A percentile compares a stretch with the other conserved stretches of the same genome.
phyloP scores from a whole-genome alignment of 2,888 invertebrate genomes.

The Neoitamus cyanurus region DNA sequence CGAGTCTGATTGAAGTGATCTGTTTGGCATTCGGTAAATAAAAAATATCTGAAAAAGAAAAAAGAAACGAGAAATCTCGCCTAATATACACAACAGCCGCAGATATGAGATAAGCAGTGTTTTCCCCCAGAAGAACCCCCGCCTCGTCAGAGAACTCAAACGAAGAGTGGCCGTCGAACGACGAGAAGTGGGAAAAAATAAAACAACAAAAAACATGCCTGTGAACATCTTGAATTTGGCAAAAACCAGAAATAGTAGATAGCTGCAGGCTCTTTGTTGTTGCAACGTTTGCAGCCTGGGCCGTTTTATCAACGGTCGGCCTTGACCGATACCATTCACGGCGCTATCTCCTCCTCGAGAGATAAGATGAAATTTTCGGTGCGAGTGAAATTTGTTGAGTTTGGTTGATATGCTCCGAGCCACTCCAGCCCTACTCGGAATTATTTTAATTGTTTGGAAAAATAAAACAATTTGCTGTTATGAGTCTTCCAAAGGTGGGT shows the following conservation, averaged over 20 bases:
- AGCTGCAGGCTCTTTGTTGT: background rate
- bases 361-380: conserved; percentile 1
- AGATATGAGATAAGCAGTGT: background rate
- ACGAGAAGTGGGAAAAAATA: background rate
- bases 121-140: background rate
- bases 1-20: background rate
- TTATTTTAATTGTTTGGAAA: no score
- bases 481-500: background rate
- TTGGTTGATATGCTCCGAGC: background rate
- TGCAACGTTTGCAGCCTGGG: background rate
- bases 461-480: no score
- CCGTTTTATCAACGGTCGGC: conserved; percentile 21
- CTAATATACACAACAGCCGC: background rate
- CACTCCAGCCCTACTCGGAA: background rate
- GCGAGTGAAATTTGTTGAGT: background rate
- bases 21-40: background rate
- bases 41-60: background rate
- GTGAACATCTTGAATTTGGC: background rate
- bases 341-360: background rate
- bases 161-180: background rate
- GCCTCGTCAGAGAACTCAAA: background rate
- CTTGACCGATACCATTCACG: conserved; percentile 27
- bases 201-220: background rate
- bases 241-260: background rate
- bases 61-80: background rate